Base-by-base conservation (phyloP, 1,140 invertebrate species). In the Portunus trituberculatus region DNA sequence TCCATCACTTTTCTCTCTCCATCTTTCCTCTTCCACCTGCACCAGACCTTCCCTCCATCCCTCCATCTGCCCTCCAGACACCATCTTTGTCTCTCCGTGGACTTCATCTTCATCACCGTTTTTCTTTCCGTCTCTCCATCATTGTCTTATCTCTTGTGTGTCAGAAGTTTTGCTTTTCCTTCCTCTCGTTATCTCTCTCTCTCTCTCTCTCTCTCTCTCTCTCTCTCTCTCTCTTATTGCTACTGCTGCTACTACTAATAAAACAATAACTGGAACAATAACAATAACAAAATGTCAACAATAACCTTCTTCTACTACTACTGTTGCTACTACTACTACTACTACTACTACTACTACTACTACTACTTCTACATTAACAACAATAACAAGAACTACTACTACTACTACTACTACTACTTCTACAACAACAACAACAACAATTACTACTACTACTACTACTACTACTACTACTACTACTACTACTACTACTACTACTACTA, bases 291-390 rank as follows among this genome's bases (percentile, higher is more conserved):
- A 28, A 29, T 89, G 46, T 2, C 7, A 45, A 25, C 52, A 90
- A 4, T 90, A 90, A 25, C 46, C 25, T 84, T 25, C 32, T 86
- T 3, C 14, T 0, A 28, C 83, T 86, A 28, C 14, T 7, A 86
- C 16, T n/a, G 28, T 14, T 86, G 16, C 32, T 86, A 7, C 83
- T 86, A 86, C 10, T 86, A 28, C 82, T 84, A 84, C 82, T n/a
- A 84, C 83, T 84, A n/a, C 83, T 84, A 84, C 83, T 84, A 84
- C 83, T 84, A 84, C 83, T 89, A 67, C 48, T 29, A 29, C 16
- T 91, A 91, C 16, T 91, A 91, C 25, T 90, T 4, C 14, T 90
- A 90, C 12, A 4, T 39, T 14, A 4, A 45, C 39, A 39, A 90
- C 25, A 4, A 90, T 14, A 14, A 90, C 14, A 39, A 45, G 3